Percentiles rank a stretch among this genome's conserved stretches.
Conservation (phyloP, 2,113 vertebrate species). For the Blennius ocellaris region DNA sequence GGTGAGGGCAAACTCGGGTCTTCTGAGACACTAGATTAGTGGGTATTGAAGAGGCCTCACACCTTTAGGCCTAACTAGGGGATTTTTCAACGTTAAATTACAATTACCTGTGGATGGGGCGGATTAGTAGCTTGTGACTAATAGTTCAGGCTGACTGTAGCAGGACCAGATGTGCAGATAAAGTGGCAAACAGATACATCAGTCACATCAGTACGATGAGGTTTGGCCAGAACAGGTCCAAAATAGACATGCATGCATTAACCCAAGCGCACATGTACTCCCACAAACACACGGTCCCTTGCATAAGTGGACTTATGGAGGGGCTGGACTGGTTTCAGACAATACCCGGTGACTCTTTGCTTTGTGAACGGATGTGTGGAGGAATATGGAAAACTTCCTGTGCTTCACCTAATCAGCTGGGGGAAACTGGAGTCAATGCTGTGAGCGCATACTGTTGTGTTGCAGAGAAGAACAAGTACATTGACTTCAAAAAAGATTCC, state of each 20-base stretch:
- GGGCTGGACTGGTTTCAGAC: conserved; percentile 22
- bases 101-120: conserved; percentile 34
- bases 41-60: conserved; percentile 19
- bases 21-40: conserved; percentile 32
- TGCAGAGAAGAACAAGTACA: not conserved
- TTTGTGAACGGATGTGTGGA: conserved; percentile 63
- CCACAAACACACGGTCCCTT: conserved; percentile 6
- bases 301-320: not conserved
- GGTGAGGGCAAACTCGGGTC: conserved; percentile 34
- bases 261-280: not conserved
- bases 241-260: not conserved
- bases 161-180: conserved; percentile 47
- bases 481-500: not conserved
- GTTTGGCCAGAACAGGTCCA: conserved; percentile 33
- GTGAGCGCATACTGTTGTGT: conserved; percentile 3
- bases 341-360: conserved; percentile 54
- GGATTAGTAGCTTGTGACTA: conserved; percentile 42
- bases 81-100: conserved; percentile 42
- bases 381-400: conserved; percentile 70
- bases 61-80: conserved; percentile 23
- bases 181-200: conserved; percentile 28
- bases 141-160: conserved; percentile 19
- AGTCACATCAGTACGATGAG: conserved; percentile 20
- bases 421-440: conserved; percentile 48
- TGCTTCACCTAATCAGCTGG: conserved; percentile 48